phyloP scores from a whole-genome alignment of 2,888 invertebrate genomes.

The Ecliptopera silaceata region DNA sequence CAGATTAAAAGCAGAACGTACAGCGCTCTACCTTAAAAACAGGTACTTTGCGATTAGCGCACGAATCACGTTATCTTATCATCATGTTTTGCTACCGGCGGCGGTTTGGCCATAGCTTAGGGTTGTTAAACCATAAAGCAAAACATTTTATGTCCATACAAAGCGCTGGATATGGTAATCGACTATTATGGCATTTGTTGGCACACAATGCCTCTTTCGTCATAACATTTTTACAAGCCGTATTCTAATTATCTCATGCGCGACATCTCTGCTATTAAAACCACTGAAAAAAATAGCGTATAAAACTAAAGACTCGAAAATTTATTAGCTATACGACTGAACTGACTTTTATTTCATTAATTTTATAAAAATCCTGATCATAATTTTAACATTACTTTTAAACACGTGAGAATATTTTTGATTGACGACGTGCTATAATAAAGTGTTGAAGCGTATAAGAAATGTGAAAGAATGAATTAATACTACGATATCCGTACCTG shows the following conservation, averaged over 20 bases:
- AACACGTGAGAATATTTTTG: background rate
- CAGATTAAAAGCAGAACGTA: too few relatives aligned
- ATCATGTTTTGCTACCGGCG: background rate
- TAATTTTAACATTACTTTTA: background rate
- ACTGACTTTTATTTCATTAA: background rate
- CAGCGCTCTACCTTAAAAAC: too few relatives aligned
- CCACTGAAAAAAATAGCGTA: background rate
- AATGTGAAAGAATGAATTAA: too few relatives aligned
- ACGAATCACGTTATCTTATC: background rate
- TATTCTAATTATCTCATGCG: too few relatives aligned
- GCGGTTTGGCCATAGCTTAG: background rate
- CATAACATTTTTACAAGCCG: slow-evolving; percentile 3
- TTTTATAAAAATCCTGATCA: background rate
- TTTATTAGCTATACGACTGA: background rate
- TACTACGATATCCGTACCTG: slow-evolving; percentile 69
- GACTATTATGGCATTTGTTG: slow-evolving; percentile 10
- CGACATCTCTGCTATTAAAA: background rate
- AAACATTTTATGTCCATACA: slow-evolving; percentile 1
- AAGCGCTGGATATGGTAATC: slow-evolving; percentile 7
- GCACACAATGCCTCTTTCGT: slow-evolving; percentile 4
- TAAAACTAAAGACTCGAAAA: background rate
- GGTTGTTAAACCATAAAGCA: slow-evolving; percentile 3
- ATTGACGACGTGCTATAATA: background rate
- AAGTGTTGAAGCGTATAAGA: background rate
- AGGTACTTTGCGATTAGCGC: too few relatives aligned